Evolutionary conservation across 2,888 invertebrate genomes (phyloP), one percentile per base, ranked within the genome.

Genomic region (Apotomis turbidana): DNA sequence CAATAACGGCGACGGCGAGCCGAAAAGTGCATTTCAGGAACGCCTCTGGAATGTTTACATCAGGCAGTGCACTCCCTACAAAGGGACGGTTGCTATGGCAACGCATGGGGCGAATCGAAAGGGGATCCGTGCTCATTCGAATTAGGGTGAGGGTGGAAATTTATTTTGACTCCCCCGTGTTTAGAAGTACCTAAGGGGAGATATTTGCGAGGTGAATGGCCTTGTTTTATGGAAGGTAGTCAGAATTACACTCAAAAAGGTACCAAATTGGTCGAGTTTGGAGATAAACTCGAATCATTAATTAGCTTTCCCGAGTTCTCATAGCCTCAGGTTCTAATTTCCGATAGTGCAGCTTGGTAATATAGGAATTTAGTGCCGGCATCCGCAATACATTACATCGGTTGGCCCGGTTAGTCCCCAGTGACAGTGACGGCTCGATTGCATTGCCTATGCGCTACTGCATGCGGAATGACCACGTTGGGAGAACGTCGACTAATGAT

Each of bases 161-260:
- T 85, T 91, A 90, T 91, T 91, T 89, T 82, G 86, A 84, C 88
- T 85, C 89, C 89, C 89, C 84, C 84, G 80, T 85, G 86, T 82
- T 88, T 85, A 87, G 87, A 76, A 80, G 78, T 79, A 79, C 86
- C 88, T 84, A 87, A 88, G 90, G 91, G 89, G 89, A 87, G 85
- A 87, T 85, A 86, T 89, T 88, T 85, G 87, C 84, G 87, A 91
- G 93, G 92, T 93, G 90, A 93, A 93, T 80, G 90, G 87, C 90
- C 92, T 82, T 83, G 81, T 85, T 80, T 79, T 79, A 74, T 78
- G 75, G 79, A 77, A 69, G 75, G 76, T 76, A 78, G 75, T 76
- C 70, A 75, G 67, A 79, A 78, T 79, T 78, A 78, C 74, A 72
- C 70, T 75, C 68, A 73, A 78, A 78, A 78, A 76, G 77, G 75